These are phyloP conservation scores for Lucilia cuprina DNA, from an alignment of 1,140 invertebrate genomes.

Conservation along the genomic window DNA sequence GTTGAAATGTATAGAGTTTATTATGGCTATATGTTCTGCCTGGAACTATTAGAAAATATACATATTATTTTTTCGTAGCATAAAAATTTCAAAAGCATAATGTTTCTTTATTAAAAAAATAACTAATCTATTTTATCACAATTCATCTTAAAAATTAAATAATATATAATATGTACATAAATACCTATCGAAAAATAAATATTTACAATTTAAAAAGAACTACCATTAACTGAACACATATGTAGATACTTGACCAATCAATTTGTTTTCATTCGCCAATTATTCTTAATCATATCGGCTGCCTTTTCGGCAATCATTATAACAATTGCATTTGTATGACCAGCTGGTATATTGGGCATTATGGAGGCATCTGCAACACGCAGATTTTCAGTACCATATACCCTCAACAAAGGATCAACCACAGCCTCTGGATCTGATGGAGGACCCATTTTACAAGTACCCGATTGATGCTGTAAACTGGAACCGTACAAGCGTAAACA, in stretches of 20 bases:
- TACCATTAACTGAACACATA: too few species aligned
- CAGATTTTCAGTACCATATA: slow-evolving; percentile 72
- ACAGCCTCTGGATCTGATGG: slow-evolving; percentile 72
- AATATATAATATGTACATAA: neutral
- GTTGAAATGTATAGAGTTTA: too few species aligned
- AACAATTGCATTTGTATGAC: slow-evolving; percentile 69
- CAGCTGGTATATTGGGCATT: slow-evolving; percentile 70
- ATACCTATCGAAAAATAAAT: neutral
- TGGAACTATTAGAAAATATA: too few species aligned
- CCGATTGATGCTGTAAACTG: slow-evolving; percentile 78
- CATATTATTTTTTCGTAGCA: too few species aligned
- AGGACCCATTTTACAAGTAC: slow-evolving; percentile 83
- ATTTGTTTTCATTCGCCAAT: slow-evolving; percentile 57
- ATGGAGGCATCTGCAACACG: slow-evolving; percentile 79
- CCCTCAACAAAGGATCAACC: slow-evolving; percentile 76
- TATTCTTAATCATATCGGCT: slow-evolving; percentile 69
- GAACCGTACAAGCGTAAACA: slow-evolving; percentile 71
- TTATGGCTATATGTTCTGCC: too few species aligned
- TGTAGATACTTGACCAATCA: neutral
- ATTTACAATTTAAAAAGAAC: neutral
- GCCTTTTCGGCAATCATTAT: slow-evolving; percentile 74
- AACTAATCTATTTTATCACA: neutral
- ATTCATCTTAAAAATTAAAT: neutral
- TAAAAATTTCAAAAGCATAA: too few species aligned
- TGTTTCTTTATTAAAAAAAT: neutral